Base-by-base conservation (phyloP, 2,797 vertebrate genomes). In the Silurus lanzhouensis region DNA sequence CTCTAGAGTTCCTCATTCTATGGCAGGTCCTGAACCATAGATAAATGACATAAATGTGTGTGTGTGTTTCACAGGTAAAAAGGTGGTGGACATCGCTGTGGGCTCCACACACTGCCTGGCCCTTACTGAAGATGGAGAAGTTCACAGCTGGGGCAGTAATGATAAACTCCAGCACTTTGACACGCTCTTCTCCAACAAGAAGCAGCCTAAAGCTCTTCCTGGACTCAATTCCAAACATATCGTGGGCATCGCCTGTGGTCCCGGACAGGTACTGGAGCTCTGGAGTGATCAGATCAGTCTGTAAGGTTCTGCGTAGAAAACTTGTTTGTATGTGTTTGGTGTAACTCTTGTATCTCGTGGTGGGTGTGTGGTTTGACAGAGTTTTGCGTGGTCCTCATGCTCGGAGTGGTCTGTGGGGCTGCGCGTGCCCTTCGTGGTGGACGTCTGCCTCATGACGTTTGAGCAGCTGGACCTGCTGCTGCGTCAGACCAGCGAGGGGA, bases 151-250 rank as follows among this genome's bases (percentile, higher is more conserved):
- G 98, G 98, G 98, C 46, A 98, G 97, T 94, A 99, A 99, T 19
- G 98, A 99, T 91, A 99, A 99, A 85, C 96, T 97, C 31, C 98
- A 99, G 90, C 98, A 99, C 94, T 99, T 99, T 88, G 98, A 99
- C 88, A 99, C 98, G 0, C 93, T 99, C 68, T 96, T 97, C 79
- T 96, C 97, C 89, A 98, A 97, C 88, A 99, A 99, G 93, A 99
- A 99, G 83, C 96, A 98, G 83, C 98, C 98, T 0, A 91, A 98
- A 83, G 96, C 97, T 0, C 94, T 99, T 19, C 98, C 98, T 0
- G 97, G 97, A 6, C 94, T 99, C 83, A 97, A 98, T 90, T 95
- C 96, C 52, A 99, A 99, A 87, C 98, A 99, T 88, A 98, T 99
- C 0, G 95, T 99, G 89, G 98, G 98, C 78, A 97, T 99, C 90